These are phyloP conservation scores for Planococcus citri DNA, from an alignment of 1,140 invertebrate species.

Conservation along the genomic window DNA sequence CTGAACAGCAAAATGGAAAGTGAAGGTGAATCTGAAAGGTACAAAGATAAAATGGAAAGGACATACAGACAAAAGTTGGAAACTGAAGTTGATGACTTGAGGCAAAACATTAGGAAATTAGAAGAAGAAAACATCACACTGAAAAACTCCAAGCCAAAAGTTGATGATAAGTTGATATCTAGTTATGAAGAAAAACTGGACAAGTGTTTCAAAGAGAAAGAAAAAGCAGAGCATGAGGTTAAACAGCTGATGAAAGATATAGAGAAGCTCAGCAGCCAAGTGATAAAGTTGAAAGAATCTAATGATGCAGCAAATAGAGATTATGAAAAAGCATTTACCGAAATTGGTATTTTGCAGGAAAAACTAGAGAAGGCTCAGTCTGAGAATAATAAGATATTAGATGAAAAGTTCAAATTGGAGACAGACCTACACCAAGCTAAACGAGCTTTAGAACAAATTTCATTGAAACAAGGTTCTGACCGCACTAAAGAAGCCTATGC, in stretches of 20 bases:
- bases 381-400: slow-evolving; percentile 38
- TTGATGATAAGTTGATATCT: slow-evolving; percentile 58
- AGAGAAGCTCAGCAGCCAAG: slow-evolving; percentile 67
- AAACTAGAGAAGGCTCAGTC: slow-evolving; percentile 53
- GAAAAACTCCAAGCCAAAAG: slow-evolving; percentile 35
- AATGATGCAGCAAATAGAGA: slow-evolving; percentile 66
- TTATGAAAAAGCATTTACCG: slow-evolving; percentile 65
- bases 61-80: slow-evolving; percentile 68
- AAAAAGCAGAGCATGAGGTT: slow-evolving; percentile 70
- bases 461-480: slow-evolving; percentile 41
- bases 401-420: slow-evolving; percentile 46
- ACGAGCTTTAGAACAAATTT: slow-evolving; percentile 45
- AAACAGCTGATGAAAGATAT: slow-evolving; percentile 71
- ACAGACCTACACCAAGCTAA: slow-evolving; percentile 53
- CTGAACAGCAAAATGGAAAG: slow-evolving; percentile 36
- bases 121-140: slow-evolving; percentile 32
- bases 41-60: slow-evolving; percentile 76
- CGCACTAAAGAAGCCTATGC: slow-evolving; percentile 29
- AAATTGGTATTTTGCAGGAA: slow-evolving; percentile 64
- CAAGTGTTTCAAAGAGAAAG: slow-evolving; percentile 59
- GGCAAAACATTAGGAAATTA: slow-evolving; percentile 60
- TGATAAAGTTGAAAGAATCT: slow-evolving; percentile 65
- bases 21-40: slow-evolving; percentile 64
- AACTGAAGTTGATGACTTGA: slow-evolving; percentile 67
- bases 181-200: slow-evolving; percentile 71